Conservation (phyloP, 2,113 vertebrate genomes). For the Oceanites oceanicus region DNA sequence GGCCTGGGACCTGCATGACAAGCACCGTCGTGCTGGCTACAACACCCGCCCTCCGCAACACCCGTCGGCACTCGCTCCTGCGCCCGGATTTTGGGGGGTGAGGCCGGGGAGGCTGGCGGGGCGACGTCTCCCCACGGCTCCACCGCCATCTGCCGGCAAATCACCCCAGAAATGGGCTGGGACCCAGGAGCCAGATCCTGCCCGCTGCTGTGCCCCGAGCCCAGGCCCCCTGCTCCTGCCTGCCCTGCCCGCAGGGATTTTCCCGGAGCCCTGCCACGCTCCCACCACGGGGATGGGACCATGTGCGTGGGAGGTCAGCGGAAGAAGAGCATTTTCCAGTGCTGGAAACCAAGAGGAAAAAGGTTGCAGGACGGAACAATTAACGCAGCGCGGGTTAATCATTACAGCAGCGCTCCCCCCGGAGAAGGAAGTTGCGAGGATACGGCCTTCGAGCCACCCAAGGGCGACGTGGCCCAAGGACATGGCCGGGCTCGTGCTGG, state of each 20-base stretch:
- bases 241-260: neutral
- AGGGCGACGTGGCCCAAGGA: constrained; percentile 41
- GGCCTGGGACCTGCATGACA: neutral
- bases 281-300: neutral
- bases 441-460: constrained; percentile 11
- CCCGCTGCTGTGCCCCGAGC: neutral
- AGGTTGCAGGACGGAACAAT: constrained; percentile 5
- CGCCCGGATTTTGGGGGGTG: neutral
- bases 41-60: neutral
- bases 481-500: neutral
- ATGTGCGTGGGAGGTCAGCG: neutral
- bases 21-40: neutral
- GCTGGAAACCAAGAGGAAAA: constrained; percentile 25
- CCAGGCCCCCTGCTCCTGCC: neutral
- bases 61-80: neutral
- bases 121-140: neutral
- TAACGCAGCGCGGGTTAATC: constrained; percentile 16
- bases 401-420: neutral
- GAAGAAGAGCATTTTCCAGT: constrained; percentile 26
- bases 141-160: neutral
- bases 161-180: neutral
- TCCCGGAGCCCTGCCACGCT: neutral
- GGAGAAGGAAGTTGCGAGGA: neutral
- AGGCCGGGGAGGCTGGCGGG: neutral
- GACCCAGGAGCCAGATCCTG: neutral